Conservation (phyloP, 2,797 vertebrate species). For the Darevskia mixta region DNA sequence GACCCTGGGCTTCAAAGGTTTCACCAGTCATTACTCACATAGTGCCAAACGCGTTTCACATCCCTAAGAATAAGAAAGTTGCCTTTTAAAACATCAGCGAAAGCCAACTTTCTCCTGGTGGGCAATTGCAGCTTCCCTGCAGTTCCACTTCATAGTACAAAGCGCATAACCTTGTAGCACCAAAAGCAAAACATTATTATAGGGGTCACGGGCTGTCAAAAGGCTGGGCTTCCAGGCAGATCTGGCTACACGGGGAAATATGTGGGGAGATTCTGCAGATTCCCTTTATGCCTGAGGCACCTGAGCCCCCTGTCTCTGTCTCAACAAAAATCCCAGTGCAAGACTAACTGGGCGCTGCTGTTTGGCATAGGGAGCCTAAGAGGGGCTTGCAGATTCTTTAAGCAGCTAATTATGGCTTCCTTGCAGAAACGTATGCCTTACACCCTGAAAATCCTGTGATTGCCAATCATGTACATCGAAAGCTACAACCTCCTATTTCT, state of each 20-base stretch:
- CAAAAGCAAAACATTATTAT: neutral
- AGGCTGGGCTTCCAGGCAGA: neutral
- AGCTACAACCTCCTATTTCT: neutral
- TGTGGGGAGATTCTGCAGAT: neutral
- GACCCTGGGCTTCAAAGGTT: neutral
- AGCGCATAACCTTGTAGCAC: neutral
- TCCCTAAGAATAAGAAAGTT: neutral
- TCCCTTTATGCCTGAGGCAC: neutral
- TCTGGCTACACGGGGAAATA: neutral
- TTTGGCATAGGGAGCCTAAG: neutral
- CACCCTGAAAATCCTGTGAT: neutral
- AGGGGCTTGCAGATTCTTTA: neutral
- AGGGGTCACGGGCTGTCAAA: neutral
- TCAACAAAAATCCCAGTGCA: neutral
- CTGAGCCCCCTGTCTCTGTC: accelerated
- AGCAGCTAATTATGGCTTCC: neutral
- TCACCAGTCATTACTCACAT: neutral
- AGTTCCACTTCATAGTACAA: neutral
- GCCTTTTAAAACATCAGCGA: neutral
- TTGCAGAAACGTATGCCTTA: neutral
- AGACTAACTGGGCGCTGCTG: neutral
- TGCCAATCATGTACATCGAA: neutral
- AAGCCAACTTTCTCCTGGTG: neutral
- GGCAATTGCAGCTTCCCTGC: neutral
- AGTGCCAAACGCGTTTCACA: neutral